phyloP scores from a whole-genome alignment of 2,888 invertebrate genomes.

The Drosophila peninsularis region DNA sequence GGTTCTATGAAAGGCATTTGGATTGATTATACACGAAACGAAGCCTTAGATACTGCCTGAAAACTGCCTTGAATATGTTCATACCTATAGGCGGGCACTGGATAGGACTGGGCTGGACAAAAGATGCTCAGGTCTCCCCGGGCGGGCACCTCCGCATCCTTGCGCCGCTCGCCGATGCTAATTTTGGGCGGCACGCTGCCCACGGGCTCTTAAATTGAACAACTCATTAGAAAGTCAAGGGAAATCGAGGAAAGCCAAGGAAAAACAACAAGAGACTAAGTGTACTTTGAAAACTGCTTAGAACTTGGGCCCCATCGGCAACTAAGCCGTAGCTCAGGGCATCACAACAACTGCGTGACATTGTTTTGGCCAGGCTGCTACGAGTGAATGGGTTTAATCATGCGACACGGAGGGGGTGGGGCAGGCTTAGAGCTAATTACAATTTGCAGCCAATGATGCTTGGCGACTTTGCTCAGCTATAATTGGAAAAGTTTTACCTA shows the following conservation, averaged over 20 bases:
- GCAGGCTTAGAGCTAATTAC: constrained; percentile 52
- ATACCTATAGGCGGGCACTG: constrained; percentile 90
- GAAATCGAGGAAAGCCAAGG: too few relatives aligned
- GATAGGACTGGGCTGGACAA: constrained; percentile 91
- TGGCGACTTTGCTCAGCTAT: constrained; percentile 46
- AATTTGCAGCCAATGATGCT: constrained; percentile 58
- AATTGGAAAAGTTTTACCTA: constrained; percentile 84
- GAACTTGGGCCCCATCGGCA: constrained; percentile 20
- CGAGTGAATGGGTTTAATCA: constrained; percentile 50
- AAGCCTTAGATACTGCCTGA: constrained; percentile 12
- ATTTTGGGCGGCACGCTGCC: constrained; percentile 86
- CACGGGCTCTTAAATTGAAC: constrained; percentile 86
- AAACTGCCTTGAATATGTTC: constrained; percentile 38
- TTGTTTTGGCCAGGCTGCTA: constrained; percentile 20
- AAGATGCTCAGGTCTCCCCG: constrained; percentile 87
- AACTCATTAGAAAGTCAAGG: constrained; percentile 26
- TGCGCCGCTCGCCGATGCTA: constrained; percentile 87
- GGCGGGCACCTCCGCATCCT: constrained; percentile 85
- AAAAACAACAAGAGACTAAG: constrained; percentile 28
- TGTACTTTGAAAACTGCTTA: constrained; percentile 61
- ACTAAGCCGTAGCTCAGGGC: background rate
- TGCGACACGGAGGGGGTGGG: constrained; percentile 1
- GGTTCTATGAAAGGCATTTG: constrained; percentile 82
- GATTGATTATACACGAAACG: background rate
- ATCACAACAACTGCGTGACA: constrained; percentile 47